Conservation (phyloP, 1,140 invertebrate species). For the Ips typographus region DNA sequence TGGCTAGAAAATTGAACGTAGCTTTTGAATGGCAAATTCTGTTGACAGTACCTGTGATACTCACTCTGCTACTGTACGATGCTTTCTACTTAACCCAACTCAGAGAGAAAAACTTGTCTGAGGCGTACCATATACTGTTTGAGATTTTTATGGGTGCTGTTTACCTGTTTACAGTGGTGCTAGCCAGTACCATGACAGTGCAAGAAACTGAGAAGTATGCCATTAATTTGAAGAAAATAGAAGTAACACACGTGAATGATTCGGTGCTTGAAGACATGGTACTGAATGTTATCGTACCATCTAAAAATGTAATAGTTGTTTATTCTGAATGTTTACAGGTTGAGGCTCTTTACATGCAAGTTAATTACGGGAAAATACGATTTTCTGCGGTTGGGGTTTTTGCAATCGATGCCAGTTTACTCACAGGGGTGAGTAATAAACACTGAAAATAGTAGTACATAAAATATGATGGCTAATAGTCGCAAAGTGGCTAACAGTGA, state of each 20-base stretch:
- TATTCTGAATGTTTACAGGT: too few species aligned
- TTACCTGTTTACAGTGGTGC: constrained; percentile 7
- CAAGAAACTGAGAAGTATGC: constrained; percentile 5
- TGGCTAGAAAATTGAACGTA: constrained; percentile 6
- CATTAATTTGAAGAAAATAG: constrained; percentile 8
- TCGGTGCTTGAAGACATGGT: constrained; percentile 10
- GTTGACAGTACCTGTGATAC: background rate
- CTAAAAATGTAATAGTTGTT: too few species aligned
- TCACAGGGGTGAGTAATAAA: background rate
- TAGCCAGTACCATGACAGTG: constrained; percentile 11
- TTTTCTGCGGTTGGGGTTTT: constrained; percentile 14
- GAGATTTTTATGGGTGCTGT: constrained; percentile 3
- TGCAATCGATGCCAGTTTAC: constrained; percentile 5
- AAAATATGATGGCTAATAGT: too few species aligned
- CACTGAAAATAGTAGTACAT: too few species aligned
- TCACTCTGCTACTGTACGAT: constrained; percentile 14
- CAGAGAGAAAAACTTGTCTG: background rate
- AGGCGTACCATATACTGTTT: background rate
- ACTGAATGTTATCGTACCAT: background rate
- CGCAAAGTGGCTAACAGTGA: too few species aligned
- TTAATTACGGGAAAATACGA: constrained; percentile 5
- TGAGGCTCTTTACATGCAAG: background rate
- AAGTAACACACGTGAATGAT: background rate
- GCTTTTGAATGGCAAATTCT: constrained; percentile 15
- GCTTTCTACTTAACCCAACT: constrained; percentile 6